Conservation (phyloP, 2,113 vertebrate genomes). For the Emydocephalus ijimae region DNA sequence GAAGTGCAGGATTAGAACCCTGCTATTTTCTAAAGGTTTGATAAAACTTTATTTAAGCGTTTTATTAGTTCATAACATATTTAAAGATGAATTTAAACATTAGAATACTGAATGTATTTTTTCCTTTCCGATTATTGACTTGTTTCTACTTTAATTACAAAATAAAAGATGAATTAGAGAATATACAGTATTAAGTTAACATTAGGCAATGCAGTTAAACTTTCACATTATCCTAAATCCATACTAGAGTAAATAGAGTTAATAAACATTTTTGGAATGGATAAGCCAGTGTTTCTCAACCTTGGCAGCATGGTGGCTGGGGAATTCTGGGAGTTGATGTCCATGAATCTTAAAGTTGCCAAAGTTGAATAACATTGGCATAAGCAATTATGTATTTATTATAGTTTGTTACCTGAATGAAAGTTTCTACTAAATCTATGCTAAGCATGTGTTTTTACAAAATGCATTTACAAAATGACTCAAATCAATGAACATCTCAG, state of each 20-base stretch:
- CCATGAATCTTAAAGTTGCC: neutral
- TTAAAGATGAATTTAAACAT: neutral
- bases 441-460: constrained; percentile 17
- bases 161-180: neutral
- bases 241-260: neutral
- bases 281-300: neutral
- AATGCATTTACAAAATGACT: constrained; percentile 10
- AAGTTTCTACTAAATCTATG: constrained; percentile 1
- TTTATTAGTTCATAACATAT: neutral
- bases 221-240: neutral
- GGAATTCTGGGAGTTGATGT: neutral
- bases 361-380: neutral
- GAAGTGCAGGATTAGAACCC: no score
- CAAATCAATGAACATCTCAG: constrained; percentile 44
- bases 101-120: neutral
- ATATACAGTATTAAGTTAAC: neutral
- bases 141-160: neutral
- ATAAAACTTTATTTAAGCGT: no score
- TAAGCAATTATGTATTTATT: neutral
- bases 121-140: neutral
- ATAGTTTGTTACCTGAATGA: neutral
- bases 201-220: neutral
- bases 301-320: neutral
- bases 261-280: neutral
- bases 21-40: no score